These are phyloP conservation scores for Brotula barbata DNA, from an alignment of 2,797 vertebrate genomes.

Conservation along the genomic window DNA sequence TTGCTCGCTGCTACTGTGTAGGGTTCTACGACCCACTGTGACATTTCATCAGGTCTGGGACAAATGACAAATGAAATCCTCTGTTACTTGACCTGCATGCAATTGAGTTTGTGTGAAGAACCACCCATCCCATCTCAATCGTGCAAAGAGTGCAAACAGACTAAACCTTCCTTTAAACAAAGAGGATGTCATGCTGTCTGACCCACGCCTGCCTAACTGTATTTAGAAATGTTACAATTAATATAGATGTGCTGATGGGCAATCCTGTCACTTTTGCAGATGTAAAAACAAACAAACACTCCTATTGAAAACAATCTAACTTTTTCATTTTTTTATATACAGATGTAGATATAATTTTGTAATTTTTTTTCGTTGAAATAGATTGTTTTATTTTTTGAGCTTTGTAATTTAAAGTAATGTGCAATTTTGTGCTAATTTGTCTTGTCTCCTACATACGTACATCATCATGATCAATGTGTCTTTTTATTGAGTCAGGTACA, in stretches of 20 bases:
- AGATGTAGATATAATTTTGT: conserved; percentile 73
- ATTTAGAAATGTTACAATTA: conserved; percentile 50
- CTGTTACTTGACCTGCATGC: background rate
- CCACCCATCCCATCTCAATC: background rate
- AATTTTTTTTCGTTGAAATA: conserved; percentile 59
- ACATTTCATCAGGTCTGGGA: conserved; percentile 40
- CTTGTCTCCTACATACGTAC: conserved; percentile 18
- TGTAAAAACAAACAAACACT: conserved; percentile 48
- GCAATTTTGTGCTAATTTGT: conserved; percentile 38
- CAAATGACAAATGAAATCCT: conserved; percentile 19
- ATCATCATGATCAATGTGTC: conserved; percentile 17
- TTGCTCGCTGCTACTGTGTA: conserved; percentile 71
- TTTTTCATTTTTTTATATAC: conserved; percentile 69
- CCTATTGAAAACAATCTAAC: conserved; percentile 59
- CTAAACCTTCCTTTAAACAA: background rate
- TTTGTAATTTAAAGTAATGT: conserved; percentile 71
- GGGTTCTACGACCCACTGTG: conserved; percentile 54
- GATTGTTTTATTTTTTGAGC: conserved; percentile 71
- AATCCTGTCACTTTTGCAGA: conserved; percentile 65
- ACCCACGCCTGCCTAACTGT: conserved; percentile 35
- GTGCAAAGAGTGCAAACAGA: background rate
- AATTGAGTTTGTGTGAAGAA: conserved; percentile 3
- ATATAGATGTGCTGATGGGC: conserved; percentile 48
- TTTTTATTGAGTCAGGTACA: conserved; percentile 32
- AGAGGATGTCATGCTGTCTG: conserved; percentile 30